phyloP scores from a whole-genome alignment of 2,113 vertebrate species.

The Symphodus melops region DNA sequence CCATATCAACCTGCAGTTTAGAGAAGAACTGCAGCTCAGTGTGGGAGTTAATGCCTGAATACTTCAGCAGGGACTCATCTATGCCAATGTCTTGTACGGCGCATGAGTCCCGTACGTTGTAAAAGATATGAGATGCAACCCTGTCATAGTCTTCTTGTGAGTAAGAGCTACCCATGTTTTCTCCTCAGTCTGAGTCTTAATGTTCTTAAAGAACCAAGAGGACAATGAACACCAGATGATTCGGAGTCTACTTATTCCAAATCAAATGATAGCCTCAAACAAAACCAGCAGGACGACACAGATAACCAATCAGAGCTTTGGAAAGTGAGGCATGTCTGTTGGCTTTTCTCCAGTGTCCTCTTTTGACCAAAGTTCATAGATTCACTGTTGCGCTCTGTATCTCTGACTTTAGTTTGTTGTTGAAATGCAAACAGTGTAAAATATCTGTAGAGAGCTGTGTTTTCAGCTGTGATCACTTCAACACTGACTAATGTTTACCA shows the following conservation, averaged over 20 bases:
- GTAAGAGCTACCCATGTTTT: not conserved
- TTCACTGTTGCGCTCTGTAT: no score
- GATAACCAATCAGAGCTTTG: not conserved
- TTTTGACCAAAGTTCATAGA: no score
- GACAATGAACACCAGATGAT: not conserved
- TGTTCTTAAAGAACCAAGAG: no score
- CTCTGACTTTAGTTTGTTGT: no score
- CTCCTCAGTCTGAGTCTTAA: not conserved
- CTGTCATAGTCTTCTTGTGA: accelerated
- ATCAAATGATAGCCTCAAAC: not conserved
- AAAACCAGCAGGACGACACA: not conserved
- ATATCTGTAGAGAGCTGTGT: no score
- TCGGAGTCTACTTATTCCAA: not conserved
- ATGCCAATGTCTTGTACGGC: not conserved
- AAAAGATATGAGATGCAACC: accelerated
- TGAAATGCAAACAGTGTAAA: no score
- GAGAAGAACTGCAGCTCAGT: not conserved
- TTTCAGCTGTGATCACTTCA: no score
- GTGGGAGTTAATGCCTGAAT: not conserved
- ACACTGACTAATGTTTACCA: no score
- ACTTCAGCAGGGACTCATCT: constrained; percentile 19
- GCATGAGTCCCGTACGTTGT: accelerated
- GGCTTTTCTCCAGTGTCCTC: not conserved
- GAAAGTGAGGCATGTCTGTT: not conserved
- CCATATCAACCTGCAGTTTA: accelerated